Conservation (phyloP, 2,888 invertebrate species). For the Cinara cedri region DNA sequence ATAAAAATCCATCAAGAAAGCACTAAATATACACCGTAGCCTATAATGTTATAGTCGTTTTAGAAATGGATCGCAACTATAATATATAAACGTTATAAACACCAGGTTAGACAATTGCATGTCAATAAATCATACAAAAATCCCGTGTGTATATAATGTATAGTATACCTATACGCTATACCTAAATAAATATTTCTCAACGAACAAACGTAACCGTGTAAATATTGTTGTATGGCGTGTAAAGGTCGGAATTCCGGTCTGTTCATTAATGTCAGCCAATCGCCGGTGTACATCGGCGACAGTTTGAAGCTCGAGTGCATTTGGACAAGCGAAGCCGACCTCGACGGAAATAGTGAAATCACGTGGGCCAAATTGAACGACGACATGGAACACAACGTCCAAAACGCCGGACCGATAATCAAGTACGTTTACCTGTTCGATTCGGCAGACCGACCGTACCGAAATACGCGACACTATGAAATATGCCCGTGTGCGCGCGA, state of each 20-base stretch:
- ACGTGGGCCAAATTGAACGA: slow-evolving; percentile 70
- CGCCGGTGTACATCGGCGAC: slow-evolving; percentile 68
- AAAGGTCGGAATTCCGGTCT: slow-evolving; percentile 59
- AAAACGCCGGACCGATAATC: slow-evolving; percentile 67
- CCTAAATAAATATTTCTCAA: not conserved
- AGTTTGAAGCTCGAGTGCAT: slow-evolving; percentile 71
- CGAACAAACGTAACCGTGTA: not conserved
- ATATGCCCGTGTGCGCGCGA: too few species aligned
- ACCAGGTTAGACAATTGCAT: not conserved
- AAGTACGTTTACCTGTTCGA: slow-evolving; percentile 60
- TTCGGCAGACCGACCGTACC: too few species aligned
- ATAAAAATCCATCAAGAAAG: too few species aligned
- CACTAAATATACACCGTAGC: too few species aligned
- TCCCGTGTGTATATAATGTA: not conserved
- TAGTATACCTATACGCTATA: not conserved
- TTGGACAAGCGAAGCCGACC: slow-evolving; percentile 65
- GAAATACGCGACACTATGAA: too few species aligned
- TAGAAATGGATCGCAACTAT: too few species aligned
- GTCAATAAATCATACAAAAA: not conserved
- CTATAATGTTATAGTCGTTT: too few species aligned
- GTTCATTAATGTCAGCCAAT: slow-evolving; percentile 64
- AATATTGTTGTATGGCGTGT: not conserved
- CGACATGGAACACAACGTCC: slow-evolving; percentile 68
- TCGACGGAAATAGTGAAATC: slow-evolving; percentile 62
- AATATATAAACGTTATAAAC: not conserved